Conservation (phyloP, 2,113 vertebrate species). For the Xenus cinereus region DNA sequence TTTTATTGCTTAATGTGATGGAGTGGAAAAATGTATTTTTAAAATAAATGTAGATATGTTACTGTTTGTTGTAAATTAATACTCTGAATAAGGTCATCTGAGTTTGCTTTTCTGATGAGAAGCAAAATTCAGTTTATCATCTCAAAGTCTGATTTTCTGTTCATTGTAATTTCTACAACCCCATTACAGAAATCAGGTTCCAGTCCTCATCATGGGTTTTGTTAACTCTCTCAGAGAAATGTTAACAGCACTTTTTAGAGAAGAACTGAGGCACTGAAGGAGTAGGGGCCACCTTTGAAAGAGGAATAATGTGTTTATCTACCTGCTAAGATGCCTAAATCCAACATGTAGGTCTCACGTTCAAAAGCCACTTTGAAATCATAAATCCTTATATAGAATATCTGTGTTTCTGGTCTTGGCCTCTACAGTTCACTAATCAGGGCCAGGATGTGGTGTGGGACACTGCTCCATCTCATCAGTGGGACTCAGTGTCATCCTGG, state of each 20-base stretch:
- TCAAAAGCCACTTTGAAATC: not conserved
- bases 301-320: not conserved
- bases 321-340: not conserved
- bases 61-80: not conserved
- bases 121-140: not conserved
- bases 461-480: not conserved
- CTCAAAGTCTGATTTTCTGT: not conserved
- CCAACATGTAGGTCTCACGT: not conserved
- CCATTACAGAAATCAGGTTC: not conserved
- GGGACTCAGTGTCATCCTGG: not conserved
- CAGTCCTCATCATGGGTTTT: not conserved
- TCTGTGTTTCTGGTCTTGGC: not conserved
- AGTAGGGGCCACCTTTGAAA: not conserved
- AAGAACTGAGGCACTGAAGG: not conserved
- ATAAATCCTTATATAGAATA: not conserved
- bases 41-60: not conserved
- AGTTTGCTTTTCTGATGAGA: not conserved
- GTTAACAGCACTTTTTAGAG: not conserved
- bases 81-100: accelerated
- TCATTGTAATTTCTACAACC: not conserved
- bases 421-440: not conserved
- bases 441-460: not conserved
- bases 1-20: not conserved
- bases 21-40: not conserved
- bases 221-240: not conserved